Conservation (phyloP, 2,888 invertebrate species). For the Archips xylosteana region DNA sequence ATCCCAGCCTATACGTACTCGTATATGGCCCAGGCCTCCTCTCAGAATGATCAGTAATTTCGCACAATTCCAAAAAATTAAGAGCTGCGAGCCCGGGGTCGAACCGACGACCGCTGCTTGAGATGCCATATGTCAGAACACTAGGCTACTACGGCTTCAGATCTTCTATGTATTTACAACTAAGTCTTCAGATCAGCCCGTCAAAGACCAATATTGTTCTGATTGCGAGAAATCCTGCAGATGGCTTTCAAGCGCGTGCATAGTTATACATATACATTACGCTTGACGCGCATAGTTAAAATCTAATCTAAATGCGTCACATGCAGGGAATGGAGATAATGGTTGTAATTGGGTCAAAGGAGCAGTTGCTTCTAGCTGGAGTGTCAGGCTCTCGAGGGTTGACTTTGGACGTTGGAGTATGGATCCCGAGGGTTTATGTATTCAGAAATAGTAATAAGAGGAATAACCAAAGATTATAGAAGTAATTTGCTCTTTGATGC, state of each 20-base stretch:
- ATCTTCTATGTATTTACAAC: no score
- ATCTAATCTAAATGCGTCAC: slow-evolving; percentile 38
- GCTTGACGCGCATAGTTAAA: slow-evolving; percentile 30
- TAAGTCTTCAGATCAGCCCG: not conserved
- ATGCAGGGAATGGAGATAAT: slow-evolving; percentile 30
- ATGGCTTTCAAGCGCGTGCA: slow-evolving; percentile 26
- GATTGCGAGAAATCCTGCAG: not conserved
- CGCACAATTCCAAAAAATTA: no score
- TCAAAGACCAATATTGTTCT: not conserved
- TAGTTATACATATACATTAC: not conserved
- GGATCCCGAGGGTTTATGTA: not conserved
- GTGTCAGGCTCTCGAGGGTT: slow-evolving; percentile 11
- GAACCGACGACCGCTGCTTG: no score
- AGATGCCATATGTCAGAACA: no score
- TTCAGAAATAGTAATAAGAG: not conserved
- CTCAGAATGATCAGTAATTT: no score
- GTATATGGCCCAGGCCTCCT: no score
- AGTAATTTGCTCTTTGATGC: no score
- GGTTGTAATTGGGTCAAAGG: slow-evolving; percentile 40
- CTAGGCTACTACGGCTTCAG: no score
- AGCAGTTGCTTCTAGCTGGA: slow-evolving; percentile 22
- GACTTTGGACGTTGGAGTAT: not conserved
- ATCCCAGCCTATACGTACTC: no score
- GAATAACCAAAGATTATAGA: not conserved
- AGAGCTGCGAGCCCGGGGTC: no score